These are phyloP conservation scores for Bubo scandiacus DNA, from an alignment of 2,113 vertebrate genomes.

Conservation along the genomic window DNA sequence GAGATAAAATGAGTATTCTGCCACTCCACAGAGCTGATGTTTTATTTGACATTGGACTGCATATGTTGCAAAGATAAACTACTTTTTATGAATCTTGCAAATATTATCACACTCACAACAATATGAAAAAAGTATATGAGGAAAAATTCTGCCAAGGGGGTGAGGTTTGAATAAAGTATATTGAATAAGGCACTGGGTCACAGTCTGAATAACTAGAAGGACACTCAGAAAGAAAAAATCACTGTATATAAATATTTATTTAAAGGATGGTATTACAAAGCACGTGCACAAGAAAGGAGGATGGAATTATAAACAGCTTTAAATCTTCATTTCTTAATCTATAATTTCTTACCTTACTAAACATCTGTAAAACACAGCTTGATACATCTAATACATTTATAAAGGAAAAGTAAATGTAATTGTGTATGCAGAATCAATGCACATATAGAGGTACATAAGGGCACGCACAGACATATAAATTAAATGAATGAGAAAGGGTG, in stretches of 20 bases:
- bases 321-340: background rate
- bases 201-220: background rate
- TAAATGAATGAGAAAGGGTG: background rate
- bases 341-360: background rate
- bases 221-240: background rate
- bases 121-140: background rate
- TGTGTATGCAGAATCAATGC: background rate
- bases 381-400: background rate
- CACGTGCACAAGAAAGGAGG: background rate
- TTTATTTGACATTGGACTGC: background rate
- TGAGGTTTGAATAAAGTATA: background rate
- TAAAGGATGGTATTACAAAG: background rate
- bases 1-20: background rate
- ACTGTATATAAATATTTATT: background rate
- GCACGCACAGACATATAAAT: background rate
- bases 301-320: background rate
- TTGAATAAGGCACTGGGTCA: background rate
- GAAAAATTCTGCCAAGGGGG: background rate
- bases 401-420: background rate
- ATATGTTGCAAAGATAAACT: background rate
- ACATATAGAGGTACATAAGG: background rate
- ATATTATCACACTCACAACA: background rate
- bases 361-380: background rate
- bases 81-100: background rate
- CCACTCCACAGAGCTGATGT: background rate